Conservation (phyloP, 2,113 vertebrate genomes). For the Sphaerodactylus townsendi region DNA sequence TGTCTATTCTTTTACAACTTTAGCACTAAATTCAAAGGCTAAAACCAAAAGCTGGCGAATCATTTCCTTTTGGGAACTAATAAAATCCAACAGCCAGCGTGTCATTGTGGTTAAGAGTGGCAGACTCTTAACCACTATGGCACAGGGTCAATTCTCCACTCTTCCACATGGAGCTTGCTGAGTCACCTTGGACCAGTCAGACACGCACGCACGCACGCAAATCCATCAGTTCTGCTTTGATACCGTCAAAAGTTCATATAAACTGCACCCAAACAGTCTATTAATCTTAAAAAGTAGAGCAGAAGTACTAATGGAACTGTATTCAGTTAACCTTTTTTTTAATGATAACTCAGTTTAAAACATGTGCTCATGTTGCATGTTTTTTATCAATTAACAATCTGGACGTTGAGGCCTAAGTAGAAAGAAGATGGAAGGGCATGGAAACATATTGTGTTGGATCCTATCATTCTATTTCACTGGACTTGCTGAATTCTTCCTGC, state of each 20-base stretch:
- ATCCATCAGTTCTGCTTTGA: constrained; percentile 50
- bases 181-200: too few relatives aligned
- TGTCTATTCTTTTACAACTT: constrained; percentile 53
- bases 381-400: constrained; percentile 21
- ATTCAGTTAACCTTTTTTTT: constrained; percentile 24
- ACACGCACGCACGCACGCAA: neutral
- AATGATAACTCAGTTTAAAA: too few relatives aligned
- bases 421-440: neutral
- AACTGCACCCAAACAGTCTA: constrained; percentile 23
- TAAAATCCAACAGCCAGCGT: too few relatives aligned
- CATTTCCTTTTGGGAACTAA: constrained; percentile 12
- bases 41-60: constrained; percentile 52
- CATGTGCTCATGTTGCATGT: neutral
- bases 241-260: constrained; percentile 58
- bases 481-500: too few relatives aligned
- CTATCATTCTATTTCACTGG: too few relatives aligned
- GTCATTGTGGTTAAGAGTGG: too few relatives aligned
- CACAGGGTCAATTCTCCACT: too few relatives aligned
- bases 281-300: constrained; percentile 41
- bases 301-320: constrained; percentile 21
- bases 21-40: constrained; percentile 25
- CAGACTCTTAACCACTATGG: too few relatives aligned
- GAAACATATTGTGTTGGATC: too few relatives aligned
- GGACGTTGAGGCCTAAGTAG: neutral
- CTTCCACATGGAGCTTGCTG: too few relatives aligned